These are phyloP conservation scores for Orussus abietinus DNA, from an alignment of 1,140 invertebrate species.

Conservation along the genomic window DNA sequence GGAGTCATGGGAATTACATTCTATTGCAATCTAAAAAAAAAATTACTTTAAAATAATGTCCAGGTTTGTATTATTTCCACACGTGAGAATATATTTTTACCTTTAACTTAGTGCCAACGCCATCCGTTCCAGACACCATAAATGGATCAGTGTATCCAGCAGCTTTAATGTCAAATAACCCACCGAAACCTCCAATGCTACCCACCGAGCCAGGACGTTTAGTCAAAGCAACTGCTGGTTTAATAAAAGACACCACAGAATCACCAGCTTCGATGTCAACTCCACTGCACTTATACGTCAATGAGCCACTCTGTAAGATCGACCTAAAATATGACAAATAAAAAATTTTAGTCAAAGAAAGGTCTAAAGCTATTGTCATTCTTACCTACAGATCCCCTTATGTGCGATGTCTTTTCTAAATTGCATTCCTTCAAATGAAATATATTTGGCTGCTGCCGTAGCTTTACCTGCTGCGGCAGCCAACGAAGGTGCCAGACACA, in stretches of 20 bases:
- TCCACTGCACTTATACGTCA: slow-evolving; percentile 90
- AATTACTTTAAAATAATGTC: slow-evolving; percentile 3
- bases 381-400: slow-evolving; percentile 78
- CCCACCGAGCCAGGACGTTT: slow-evolving; percentile 71
- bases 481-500: slow-evolving; percentile 66
- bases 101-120: slow-evolving; percentile 94
- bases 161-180: slow-evolving; percentile 76
- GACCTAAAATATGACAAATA: slow-evolving; percentile 31
- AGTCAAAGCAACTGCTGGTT: slow-evolving; percentile 68
- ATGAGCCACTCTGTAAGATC: slow-evolving; percentile 52
- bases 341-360: neutral
- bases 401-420: slow-evolving; percentile 87
- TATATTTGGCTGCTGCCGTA: slow-evolving; percentile 61
- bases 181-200: slow-evolving; percentile 88
- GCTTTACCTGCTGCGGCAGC: slow-evolving; percentile 69
- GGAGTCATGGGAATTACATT: slow-evolving; percentile 72
- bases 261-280: slow-evolving; percentile 93
- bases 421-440: slow-evolving; percentile 81
- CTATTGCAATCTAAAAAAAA: slow-evolving; percentile 70
- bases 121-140: slow-evolving; percentile 92
- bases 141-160: slow-evolving; percentile 74
- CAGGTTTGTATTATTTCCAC: slow-evolving; percentile 9
- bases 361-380: slow-evolving; percentile 15
- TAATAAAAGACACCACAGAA: slow-evolving; percentile 77
- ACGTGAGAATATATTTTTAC: slow-evolving; percentile 47